A percentile compares a stretch with the other conserved stretches of the same genome.
These are phyloP conservation scores for Urocitellus parryii DNA, from an alignment of 2,113 vertebrate species.

Conservation along the genomic window DNA sequence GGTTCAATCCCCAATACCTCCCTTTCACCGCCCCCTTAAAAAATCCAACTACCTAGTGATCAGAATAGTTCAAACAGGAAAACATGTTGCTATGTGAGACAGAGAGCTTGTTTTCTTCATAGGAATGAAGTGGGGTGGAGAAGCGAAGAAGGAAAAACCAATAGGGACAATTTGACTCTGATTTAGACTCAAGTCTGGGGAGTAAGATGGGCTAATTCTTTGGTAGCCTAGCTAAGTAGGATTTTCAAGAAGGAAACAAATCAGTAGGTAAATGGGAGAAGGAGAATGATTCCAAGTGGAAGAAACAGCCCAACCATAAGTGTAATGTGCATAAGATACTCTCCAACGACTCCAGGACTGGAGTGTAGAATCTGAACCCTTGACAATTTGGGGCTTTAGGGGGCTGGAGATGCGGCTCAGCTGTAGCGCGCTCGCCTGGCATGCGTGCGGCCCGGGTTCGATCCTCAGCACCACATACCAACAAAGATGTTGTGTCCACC, in stretches of 20 bases:
- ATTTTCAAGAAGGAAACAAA: conserved; percentile 22
- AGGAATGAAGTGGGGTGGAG: background rate
- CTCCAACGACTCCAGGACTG: background rate
- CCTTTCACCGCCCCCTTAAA: too few relatives aligned
- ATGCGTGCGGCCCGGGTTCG: too few relatives aligned
- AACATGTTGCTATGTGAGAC: background rate
- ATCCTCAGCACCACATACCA: too few relatives aligned
- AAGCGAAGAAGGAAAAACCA: background rate
- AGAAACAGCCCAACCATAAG: background rate
- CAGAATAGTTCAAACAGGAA: background rate
- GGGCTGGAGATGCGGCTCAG: too few relatives aligned
- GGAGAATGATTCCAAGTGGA: background rate
- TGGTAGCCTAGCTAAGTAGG: background rate
- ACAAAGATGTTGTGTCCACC: too few relatives aligned
- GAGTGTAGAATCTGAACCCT: background rate
- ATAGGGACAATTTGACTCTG: background rate
- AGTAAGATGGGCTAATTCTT: conserved; percentile 26
- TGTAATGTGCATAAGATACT: background rate
- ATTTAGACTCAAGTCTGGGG: conserved; percentile 3
- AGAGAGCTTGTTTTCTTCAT: background rate
- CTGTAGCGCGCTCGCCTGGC: too few relatives aligned
- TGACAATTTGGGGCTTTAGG: background rate
- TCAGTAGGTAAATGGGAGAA: background rate
- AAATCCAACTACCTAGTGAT: background rate
- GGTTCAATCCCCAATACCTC: background rate